Evolutionary conservation across 2,888 invertebrate genomes (phyloP).

Genomic region (Luperina nickerlii): DNA sequence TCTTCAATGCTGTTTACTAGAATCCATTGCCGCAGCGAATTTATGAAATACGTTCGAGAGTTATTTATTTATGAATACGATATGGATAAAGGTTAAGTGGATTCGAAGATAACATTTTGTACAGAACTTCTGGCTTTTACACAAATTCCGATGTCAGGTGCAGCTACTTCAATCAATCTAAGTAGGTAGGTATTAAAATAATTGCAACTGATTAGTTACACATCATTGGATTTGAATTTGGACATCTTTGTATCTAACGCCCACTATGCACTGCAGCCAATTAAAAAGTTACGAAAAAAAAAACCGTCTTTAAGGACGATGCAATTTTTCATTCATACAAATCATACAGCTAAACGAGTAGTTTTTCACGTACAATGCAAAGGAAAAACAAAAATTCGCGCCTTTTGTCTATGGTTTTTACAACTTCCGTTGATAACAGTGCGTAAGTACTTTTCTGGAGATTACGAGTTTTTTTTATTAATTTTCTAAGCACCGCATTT

Average conservation of each 20-base stretch:
- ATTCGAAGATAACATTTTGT: neutral
- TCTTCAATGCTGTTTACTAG: constrained; percentile 25
- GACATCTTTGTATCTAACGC: constrained; percentile 1
- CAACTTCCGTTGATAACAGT: constrained; percentile 39
- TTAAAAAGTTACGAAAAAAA: constrained; percentile 3
- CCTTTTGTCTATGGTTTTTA: constrained; percentile 35
- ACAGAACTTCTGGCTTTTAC: neutral
- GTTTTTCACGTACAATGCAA: neutral
- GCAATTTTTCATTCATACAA: constrained; percentile 21
- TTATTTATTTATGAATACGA: constrained; percentile 33
- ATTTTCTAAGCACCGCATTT: neutral
- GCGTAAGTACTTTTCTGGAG: neutral
- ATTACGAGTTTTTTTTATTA: neutral
- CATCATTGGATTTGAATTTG: constrained; percentile 6
- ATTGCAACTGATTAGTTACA: neutral
- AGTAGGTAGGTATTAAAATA: neutral
- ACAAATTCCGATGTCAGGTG: neutral
- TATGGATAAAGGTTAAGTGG: constrained; percentile 10
- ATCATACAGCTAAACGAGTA: constrained; percentile 15
- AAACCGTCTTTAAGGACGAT: neutral
- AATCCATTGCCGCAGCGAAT: constrained; percentile 21
- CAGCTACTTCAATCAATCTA: neutral
- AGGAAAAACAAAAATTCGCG: constrained; percentile 30
- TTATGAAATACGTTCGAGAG: constrained; percentile 21
- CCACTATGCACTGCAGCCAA: neutral